Percentiles rank a stretch among this genome's conserved stretches.
These are phyloP conservation scores for Aelia acuminata DNA, from an alignment of 2,888 invertebrate species.

Conservation along the genomic window DNA sequence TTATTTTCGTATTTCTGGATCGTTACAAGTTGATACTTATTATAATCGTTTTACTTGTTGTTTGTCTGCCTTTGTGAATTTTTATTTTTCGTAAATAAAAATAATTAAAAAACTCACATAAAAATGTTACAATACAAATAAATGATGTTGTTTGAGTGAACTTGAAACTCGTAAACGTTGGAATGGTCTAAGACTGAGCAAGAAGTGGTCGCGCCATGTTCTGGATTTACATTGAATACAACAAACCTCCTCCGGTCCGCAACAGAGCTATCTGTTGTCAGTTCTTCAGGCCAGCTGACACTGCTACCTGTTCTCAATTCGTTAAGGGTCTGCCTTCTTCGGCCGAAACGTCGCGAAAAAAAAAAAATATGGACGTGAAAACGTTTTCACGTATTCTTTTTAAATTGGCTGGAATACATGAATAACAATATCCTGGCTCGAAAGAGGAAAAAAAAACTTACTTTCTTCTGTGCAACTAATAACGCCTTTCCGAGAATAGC, in stretches of 20 bases:
- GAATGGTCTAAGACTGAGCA: neutral
- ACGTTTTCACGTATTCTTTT: slow-evolving; percentile 27
- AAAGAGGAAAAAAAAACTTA: neutral
- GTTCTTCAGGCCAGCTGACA: neutral
- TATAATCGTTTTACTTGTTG: too few species aligned
- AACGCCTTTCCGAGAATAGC: neutral
- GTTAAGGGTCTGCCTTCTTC: neutral
- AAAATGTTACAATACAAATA: neutral
- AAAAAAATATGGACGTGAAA: neutral
- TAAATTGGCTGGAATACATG: slow-evolving; percentile 32
- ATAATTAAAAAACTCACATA: neutral
- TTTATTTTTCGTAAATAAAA: neutral
- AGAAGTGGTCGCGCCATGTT: neutral
- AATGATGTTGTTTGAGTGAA: neutral
- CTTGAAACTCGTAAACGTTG: neutral
- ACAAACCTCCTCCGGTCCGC: neutral
- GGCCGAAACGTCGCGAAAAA: neutral
- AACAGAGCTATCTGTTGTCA: neutral
- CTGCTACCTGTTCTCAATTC: neutral
- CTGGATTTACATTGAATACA: neutral
- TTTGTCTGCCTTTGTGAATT: too few species aligned
- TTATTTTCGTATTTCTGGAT: too few species aligned
- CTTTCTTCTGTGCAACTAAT: slow-evolving; percentile 25
- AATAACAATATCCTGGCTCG: neutral
- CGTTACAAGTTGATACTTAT: too few species aligned